Percentiles rank a stretch among this genome's conserved stretches.
These are phyloP conservation scores for Xestia ashworthii DNA, from an alignment of 2,888 invertebrate species.

Conservation along the genomic window DNA sequence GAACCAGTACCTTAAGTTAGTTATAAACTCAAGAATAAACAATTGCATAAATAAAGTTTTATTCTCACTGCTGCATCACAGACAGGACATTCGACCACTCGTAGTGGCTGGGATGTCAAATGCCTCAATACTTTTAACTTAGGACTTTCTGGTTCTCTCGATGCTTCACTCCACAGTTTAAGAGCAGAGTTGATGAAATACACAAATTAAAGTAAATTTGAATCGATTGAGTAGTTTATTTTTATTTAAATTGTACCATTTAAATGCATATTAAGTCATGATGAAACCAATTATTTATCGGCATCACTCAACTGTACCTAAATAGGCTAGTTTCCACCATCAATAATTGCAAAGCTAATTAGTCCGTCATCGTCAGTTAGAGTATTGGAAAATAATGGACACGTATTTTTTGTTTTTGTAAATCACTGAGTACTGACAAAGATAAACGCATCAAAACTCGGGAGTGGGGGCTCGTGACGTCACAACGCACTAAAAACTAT, in stretches of 20 bases:
- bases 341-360: no score
- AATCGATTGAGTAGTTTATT: neutral
- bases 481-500: no score
- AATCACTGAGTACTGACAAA: no score
- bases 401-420: no score
- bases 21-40: no score
- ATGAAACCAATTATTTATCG: neutral
- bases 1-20: neutral
- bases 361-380: no score
- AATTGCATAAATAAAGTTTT: no score
- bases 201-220: neutral
- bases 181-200: neutral
- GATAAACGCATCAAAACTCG: no score
- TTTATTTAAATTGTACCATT: neutral
- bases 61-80: neutral
- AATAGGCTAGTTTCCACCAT: no score
- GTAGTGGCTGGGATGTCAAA: neutral
- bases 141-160: neutral
- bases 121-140: neutral
- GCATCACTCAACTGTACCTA: neutral
- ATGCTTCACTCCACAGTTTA: neutral
- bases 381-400: no score
- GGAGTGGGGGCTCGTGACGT: no score
- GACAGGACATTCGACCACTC: neutral
- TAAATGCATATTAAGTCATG: neutral